Evolutionary conservation across 2,797 vertebrate genomes (phyloP).

Genomic region (Anabacerthia variegaticeps): DNA sequence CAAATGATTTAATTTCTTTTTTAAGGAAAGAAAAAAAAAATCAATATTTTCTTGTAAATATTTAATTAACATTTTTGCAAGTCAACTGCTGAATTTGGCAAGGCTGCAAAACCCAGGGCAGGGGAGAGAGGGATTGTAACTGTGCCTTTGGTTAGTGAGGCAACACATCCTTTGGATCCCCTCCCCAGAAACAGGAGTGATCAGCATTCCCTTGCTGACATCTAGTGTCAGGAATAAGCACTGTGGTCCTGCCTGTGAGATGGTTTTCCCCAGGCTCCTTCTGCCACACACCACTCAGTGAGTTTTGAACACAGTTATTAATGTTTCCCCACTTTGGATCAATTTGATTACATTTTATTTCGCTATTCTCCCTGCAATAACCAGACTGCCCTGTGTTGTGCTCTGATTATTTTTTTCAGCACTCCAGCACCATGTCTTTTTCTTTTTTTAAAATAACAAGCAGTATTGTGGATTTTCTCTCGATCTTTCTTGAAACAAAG

Average conservation of each 20-base stretch:
- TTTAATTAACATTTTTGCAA: background rate
- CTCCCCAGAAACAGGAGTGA: background rate
- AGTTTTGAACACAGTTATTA: background rate
- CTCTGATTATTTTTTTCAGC: background rate
- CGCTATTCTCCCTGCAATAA: background rate
- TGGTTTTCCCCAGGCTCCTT: background rate
- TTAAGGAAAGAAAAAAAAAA: background rate
- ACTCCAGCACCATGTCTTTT: background rate
- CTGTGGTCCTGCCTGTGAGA: background rate
- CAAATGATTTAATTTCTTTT: background rate
- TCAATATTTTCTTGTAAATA: background rate
- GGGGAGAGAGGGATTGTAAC: background rate
- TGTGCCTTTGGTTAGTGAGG: background rate
- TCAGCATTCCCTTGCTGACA: slow-evolving; percentile 68
- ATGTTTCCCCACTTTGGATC: background rate
- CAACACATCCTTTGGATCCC: rapidly evolving
- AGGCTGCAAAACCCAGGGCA: background rate
- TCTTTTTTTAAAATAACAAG: background rate
- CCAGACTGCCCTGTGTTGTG: background rate
- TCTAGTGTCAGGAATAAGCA: slow-evolving; percentile 44
- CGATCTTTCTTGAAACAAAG: background rate
- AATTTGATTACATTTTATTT: background rate
- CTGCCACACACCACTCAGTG: background rate
- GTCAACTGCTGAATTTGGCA: background rate
- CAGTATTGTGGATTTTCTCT: background rate